Base-by-base conservation (phyloP, 2,113 vertebrate genomes). In the Rana temporaria region DNA sequence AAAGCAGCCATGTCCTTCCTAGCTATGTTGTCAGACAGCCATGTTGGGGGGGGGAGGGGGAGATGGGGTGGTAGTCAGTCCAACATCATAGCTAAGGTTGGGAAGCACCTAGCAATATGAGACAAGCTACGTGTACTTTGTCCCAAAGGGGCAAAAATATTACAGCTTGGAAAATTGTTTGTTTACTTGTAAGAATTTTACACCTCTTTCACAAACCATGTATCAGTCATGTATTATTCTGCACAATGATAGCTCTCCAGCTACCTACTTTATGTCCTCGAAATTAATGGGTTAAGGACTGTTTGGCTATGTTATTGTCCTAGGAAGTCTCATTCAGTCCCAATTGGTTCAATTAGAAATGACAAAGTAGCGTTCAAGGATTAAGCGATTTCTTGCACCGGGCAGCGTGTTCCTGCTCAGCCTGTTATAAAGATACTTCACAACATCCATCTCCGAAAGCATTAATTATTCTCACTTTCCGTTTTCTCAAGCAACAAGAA, bases 281-380 rank as follows among this genome's bases (percentile, higher is more conserved):
- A 34, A 74, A 56, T 74, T 59, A 65, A 30, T 57, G 77, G 52
- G 24, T 65, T 68, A 56, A 68, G 65, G 6, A 53, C 26, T 68
- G 52, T 68, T 67, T 79, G 78, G 65, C 19, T 60, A 70, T 60
- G 22, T 69, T 79, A 79, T 56, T 60, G 11, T 66, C 19, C 55
- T 70, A 69, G 11, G 60, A 70, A 59, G 55, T 56, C 26, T 22
- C 4, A 42, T 60, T 60, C 65, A 26, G 78, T 79, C 78, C 64
- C 65, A 26, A 48, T 66, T 79, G 78, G 66, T 79, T 69, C 78
- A 79, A 79, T 79, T 79, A 79, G 66, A 70, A 70, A 60, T 79
- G 78, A 79, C 66, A 79, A 60, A 79, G 52, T 26, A 66, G 65
- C 67, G 66, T 69, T 69, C 65, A 19, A 69, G 78, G 78, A 79